A percentile compares a stretch with the other conserved stretches of the same genome.
Conservation (phyloP, 2,113 vertebrate species). For the Callorhinus ursinus region DNA sequence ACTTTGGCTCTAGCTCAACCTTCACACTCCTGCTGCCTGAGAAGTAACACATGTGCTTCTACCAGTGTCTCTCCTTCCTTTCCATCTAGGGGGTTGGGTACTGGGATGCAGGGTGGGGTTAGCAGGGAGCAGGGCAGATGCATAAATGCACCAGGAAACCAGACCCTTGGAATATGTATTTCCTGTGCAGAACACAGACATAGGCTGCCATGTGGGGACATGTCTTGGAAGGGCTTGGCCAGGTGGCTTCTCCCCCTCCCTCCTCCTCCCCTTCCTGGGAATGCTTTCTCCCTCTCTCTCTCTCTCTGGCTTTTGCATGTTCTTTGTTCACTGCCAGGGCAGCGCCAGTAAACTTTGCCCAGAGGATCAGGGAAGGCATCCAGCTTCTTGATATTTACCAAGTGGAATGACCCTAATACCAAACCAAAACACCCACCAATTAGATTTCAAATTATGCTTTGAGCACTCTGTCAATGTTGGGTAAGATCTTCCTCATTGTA, state of each 20-base stretch:
- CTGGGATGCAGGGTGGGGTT: not conserved
- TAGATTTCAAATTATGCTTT: conserved; percentile 51
- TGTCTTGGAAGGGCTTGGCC: not conserved
- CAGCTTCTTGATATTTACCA: conserved; percentile 75
- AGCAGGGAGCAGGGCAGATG: not conserved
- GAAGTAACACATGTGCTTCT: not conserved
- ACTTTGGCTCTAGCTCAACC: no score
- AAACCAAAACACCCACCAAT: conserved; percentile 63
- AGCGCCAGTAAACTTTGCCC: conserved; percentile 66
- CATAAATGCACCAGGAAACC: not conserved
- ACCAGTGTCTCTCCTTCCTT: not conserved
- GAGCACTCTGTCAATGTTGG: not conserved
- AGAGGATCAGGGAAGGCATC: conserved; percentile 66
- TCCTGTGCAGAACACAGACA: fast-evolving
- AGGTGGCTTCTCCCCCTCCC: not conserved
- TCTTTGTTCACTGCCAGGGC: conserved; percentile 19
- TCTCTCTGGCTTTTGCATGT: not conserved
- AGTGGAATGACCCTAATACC: conserved; percentile 54
- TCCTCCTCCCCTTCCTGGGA: not conserved
- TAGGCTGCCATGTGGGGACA: fast-evolving
- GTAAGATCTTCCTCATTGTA: fast-evolving
- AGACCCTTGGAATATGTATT: not conserved
- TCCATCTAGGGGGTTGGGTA: not conserved
- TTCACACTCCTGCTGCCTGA: not conserved
- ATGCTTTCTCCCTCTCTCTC: fast-evolving